Evolutionary conservation across 2,797 vertebrate genomes (phyloP).

Genomic region (Sebastes wilsoni): DNA sequence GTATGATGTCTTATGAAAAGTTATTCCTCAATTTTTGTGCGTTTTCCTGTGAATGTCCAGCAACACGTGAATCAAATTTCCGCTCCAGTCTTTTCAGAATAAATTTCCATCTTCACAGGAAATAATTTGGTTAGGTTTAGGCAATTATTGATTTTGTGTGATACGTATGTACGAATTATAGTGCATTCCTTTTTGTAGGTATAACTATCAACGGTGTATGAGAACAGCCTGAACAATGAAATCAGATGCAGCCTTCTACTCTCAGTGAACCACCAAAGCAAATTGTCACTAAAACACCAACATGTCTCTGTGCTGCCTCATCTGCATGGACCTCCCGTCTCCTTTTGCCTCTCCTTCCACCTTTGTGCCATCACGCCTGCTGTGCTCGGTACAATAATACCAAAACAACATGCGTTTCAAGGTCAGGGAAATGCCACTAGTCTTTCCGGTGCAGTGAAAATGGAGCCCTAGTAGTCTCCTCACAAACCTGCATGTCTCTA

Average conservation of each 20-base stretch:
- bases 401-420: slow-evolving; percentile 26
- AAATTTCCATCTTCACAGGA: not conserved
- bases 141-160: not conserved
- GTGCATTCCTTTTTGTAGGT: not conserved
- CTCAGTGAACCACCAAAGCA: not conserved
- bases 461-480: not conserved
- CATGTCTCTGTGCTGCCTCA: not conserved
- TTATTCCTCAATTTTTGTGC: not conserved
- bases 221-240: not conserved
- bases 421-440: slow-evolving; percentile 16
- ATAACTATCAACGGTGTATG: not conserved
- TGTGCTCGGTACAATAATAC: slow-evolving; percentile 13
- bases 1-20: not conserved
- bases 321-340: slow-evolving; percentile 5
- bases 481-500: not conserved
- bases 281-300: not conserved
- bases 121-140: not conserved
- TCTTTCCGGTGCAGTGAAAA: not conserved
- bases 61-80: too few relatives aligned
- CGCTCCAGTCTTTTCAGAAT: not conserved
- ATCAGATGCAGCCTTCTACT: not conserved
- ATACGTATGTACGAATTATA: not conserved
- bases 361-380: slow-evolving; percentile 3
- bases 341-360: slow-evolving; percentile 14
- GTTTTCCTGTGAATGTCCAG: too few relatives aligned